Evolutionary conservation across 1,140 invertebrate species (phyloP), one percentile per base, ranked within the genome.

Genomic region (Mycetomoellerius zeteki): DNA sequence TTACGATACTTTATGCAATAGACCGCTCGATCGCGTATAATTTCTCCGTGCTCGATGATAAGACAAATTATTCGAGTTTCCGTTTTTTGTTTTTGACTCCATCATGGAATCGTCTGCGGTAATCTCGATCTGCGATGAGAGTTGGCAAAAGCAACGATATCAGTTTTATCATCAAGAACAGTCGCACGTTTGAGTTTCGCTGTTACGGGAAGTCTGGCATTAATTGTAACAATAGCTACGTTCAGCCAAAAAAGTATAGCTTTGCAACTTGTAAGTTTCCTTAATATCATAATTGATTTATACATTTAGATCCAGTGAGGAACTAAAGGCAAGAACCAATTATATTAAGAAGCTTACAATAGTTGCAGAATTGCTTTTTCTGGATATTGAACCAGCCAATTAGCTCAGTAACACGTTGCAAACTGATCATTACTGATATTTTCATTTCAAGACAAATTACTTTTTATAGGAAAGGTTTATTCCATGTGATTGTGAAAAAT

Each of bases 51-150:
- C 10, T 52, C 21, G 62, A 67, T 21, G 47, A 67, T 33, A 33
- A 8, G n/a, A 5, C 21, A 16, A 50, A 21, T 65, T 78, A 78
- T 14, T 33, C 54, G 54, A 30, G 12, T 54, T 21, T 12, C 3
- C 43, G 80, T 21, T 43, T 60, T 16, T 47, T 58, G 30, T 54
- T 85, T 56, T 73, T 21, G 21, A 84, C 24, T 60, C 47, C 58
- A 24, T 50, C 52, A 24, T 67, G 30, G 69, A 37, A 69, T 71
- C 62, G 77, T 76, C 72, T 80, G 69, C 73, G 56, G 64, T 89
- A 85, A 76, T 89, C 86, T 88, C 86, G 86, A 77, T 60, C 69
- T 73, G 65, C 71, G 21, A 88, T 47, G 33, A 58, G 72, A 16
- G 50, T 50, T n/a, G 71, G 24, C 77, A 73, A 88, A 64, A 80